phyloP scores from a whole-genome alignment of 2,113 vertebrate genomes.

The Ornithorhynchus anatinus region DNA sequence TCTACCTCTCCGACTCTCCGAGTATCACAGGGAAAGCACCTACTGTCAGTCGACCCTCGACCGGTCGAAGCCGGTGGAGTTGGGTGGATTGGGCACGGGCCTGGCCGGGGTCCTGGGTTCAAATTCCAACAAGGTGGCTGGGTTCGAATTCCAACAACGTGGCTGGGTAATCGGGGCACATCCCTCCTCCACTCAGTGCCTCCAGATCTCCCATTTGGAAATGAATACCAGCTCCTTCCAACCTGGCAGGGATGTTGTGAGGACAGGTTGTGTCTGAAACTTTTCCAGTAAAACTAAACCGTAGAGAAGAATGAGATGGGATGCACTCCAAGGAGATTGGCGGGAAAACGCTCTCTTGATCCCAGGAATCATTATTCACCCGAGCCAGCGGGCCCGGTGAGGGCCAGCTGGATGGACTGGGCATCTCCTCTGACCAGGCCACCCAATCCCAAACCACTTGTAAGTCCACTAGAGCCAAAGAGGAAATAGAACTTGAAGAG shows the following conservation, averaged over 20 bases:
- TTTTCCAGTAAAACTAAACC: slow-evolving; percentile 7
- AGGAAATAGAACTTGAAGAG: slow-evolving; percentile 57
- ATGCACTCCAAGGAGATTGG: not conserved
- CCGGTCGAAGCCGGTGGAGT: no score
- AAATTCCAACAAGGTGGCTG: no score
- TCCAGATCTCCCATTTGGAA: not conserved
- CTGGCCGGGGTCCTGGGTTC: no score
- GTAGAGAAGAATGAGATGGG: slow-evolving; percentile 2
- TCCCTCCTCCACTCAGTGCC: not conserved
- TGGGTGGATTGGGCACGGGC: no score
- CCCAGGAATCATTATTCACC: no score
- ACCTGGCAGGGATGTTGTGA: not conserved
- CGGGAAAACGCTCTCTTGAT: no score
- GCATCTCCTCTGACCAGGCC: not conserved
- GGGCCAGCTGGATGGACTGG: not conserved
- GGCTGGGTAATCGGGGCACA: not conserved
- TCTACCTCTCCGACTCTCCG: no score
- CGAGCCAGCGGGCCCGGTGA: not conserved
- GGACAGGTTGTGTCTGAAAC: not conserved
- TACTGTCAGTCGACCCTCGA: no score
- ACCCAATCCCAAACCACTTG: not conserved
- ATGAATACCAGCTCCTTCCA: not conserved
- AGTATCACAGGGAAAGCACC: no score
- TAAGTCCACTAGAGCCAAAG: not conserved
- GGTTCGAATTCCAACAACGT: no score